Evolutionary conservation across 2,797 vertebrate species (phyloP), one percentile per base, ranked within the genome.

Genomic region (Gadopsis marmoratus): DNA sequence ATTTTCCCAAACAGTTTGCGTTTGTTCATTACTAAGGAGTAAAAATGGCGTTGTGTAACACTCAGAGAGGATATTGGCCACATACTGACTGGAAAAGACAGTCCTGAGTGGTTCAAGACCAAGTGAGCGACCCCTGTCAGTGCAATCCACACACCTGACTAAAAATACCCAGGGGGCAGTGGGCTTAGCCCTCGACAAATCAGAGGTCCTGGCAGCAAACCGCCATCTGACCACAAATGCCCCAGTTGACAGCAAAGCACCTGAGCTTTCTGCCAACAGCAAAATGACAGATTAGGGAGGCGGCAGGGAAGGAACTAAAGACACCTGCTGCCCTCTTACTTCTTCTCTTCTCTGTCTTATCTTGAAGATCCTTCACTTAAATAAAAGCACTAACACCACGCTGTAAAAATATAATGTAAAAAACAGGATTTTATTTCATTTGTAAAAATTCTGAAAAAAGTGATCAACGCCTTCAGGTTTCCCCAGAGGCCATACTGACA

Each of bases 211-310:
- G 63, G 55, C 81, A 76, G 63, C 35, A 66, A 86, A 75, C 72
- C 64, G 66, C 56, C 62, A 71, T 63, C 82, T 81, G 76, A 87
- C 72, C 50, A 67, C 78, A 67, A 74, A 80, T 53, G 62, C 62
- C 70, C 76, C 59, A 14, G 75, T 48, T 75, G 78, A 82, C 74
- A 73, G 70, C 21, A 19, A 58, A 84, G 66, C 88, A 90, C 79
- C 90, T 88, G 88, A 91, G 86, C 88, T 82, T 73, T 29, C 43
- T 76, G 75, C 77, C 69, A 59, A 58, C 72, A 83, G 87, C 55
- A 31, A 75, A 70, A 51, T 74, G 51, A 83, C 67, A 85, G 80
- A 89, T 83, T 68, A 87, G 47, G 23, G 47, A 71, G 69, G 50
- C 48, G 11, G 75, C 72, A n/a, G 64, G 65, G 43, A 56, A 78